Evolutionary conservation across 2,113 vertebrate genomes (phyloP).

Genomic region (Phrynocephalus versicolor): DNA sequence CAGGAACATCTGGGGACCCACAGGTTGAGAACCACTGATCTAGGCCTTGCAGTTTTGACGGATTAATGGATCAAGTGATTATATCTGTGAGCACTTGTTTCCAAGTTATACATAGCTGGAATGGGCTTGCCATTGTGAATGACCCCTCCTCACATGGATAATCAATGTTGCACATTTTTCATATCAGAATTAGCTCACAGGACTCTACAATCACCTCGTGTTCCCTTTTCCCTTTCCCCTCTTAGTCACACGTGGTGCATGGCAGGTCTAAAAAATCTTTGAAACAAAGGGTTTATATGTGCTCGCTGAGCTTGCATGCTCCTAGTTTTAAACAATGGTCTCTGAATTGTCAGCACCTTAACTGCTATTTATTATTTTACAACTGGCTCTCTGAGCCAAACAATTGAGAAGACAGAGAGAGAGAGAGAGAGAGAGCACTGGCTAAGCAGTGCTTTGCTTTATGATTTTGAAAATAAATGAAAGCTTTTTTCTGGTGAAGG

Average conservation of each 20-base stretch:
- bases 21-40: too few relatives aligned
- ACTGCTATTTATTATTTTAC: background rate
- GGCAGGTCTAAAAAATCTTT: background rate
- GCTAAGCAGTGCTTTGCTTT: background rate
- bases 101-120: background rate
- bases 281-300: background rate
- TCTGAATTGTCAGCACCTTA: background rate
- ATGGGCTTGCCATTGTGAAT: too few relatives aligned
- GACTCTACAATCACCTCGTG: background rate
- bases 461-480: background rate
- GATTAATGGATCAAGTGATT: background rate
- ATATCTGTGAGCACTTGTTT: background rate
- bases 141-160: background rate
- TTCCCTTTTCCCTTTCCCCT: background rate
- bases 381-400: background rate
- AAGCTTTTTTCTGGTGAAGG: background rate
- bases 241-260: background rate
- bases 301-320: background rate
- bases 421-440: background rate
- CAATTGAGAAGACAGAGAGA: background rate
- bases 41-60: too few relatives aligned
- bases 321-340: background rate
- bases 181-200: background rate
- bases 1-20: too few relatives aligned
- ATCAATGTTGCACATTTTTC: background rate